Conservation (phyloP, 2,888 invertebrate genomes). For the Eristalinus sepulchralis region DNA sequence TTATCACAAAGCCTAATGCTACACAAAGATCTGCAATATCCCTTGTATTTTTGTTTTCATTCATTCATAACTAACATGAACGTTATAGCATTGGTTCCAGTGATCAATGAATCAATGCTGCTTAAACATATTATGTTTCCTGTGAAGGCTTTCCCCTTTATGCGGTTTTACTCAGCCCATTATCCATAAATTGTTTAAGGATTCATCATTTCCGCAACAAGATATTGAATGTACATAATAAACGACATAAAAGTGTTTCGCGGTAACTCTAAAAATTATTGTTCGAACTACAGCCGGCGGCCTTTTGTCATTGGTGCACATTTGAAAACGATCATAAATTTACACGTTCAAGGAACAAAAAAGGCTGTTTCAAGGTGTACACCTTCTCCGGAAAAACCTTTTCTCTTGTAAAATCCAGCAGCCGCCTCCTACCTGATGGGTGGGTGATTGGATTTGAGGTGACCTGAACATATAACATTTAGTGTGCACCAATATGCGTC, state of each 20-base stretch:
- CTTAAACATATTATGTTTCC: background rate
- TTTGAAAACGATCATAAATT: background rate
- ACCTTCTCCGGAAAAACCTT: background rate
- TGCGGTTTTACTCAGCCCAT: background rate
- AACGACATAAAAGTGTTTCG: background rate
- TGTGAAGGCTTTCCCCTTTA: background rate
- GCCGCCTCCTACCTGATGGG: background rate
- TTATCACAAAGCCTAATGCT: too few species aligned
- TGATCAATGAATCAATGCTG: background rate
- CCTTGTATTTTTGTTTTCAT: background rate
- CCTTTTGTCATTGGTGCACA: background rate
- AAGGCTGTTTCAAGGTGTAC: background rate
- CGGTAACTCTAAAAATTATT: background rate
- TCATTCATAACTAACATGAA: background rate
- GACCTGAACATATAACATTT: background rate
- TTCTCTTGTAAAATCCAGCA: background rate
- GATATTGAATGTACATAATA: background rate
- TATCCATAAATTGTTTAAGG: too few species aligned
- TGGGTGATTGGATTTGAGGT: background rate
- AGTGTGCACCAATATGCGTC: background rate
- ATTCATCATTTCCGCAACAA: background rate
- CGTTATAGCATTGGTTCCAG: background rate
- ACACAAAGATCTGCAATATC: too few species aligned
- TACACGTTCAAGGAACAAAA: background rate
- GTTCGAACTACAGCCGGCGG: background rate